Evolutionary conservation across 2,888 invertebrate species (phyloP), one percentile per base, ranked within the genome.

Genomic region (Mesoligia furuncula): DNA sequence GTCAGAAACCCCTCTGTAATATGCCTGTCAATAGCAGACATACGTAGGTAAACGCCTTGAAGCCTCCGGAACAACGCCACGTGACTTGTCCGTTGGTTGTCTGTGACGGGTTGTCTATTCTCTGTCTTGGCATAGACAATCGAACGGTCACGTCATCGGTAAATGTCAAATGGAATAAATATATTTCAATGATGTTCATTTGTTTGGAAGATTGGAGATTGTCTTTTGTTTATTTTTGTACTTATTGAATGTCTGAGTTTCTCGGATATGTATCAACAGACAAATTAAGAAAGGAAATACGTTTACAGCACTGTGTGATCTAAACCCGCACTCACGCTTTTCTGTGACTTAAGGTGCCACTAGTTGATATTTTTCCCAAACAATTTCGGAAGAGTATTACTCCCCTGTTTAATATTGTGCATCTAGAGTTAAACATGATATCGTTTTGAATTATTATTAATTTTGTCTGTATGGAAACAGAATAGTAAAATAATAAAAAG

Each of bases 31-130:
- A 15, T 62, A 73, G 24, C 75, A 74, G 73, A 79, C 36, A n/a
- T 27, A 59, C 59, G 71, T 69, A 75, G 72, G 62, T 27, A 71
- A 1, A 73, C 54, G n/a, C 45, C 51, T 57, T 77, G 72, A 66
- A 57, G 42, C 36, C 51, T 76, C 57, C 5, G n/a, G 51, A 64
- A 67, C 67, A 67, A 73, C 3, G 70, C 61, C 83, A 71, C 79
- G 85, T 85, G 83, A 75, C 51, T 39, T 13, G 31, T 42, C 15
- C 27, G n/a, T 31, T 39, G 62, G 54, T 64, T 84, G 83, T 73
- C 57, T 80, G 9, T 62, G 62, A 77, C 62, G 57, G 45, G 42
- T 45, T 81, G 59, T 81, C 45, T 45, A 36, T 75, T 59, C 42
- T 15, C 24, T 39, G 24, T 74, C 36, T 81, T 66, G 6, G 15